Evolutionary conservation across 2,888 invertebrate species (phyloP), one percentile per base, ranked within the genome.

Genomic region (Drosophila affinis): DNA sequence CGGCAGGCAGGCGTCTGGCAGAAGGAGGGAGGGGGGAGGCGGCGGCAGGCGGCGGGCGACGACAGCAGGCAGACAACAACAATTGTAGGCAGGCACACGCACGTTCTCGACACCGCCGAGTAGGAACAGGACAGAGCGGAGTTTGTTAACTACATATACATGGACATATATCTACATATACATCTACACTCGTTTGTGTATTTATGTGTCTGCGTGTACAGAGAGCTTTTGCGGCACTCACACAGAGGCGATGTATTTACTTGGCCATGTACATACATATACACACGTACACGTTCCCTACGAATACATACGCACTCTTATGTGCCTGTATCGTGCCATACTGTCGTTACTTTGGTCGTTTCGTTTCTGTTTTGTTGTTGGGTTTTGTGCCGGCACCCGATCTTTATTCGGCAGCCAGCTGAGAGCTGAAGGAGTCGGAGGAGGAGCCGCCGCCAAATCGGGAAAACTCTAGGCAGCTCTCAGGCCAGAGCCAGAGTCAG

Each of bases 11-110:
- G 55, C 46, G 55, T 51, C 64, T 64, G 62, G 62, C 49, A 44
- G 47, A 53, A 18, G 72, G 27, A 52, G 24, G 49, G 47, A 39
- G 12, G 12, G 57, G 46, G 32, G 14, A 27, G 62, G 57, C 3
- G 9, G 9, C 9, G 29, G 29, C 27, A 45, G 39, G n/a, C n/a
- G 63, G 68, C 48, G 10, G 75, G 59, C 70, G 88, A 68, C 86
- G 82, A 81, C 79, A 79, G 75, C 58, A 81, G 69, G 77, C 88
- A 87, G 88, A 87, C 88, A 87, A 75, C 75, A 65, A 73, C 73
- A 72, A 54, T 48, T 64, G 58, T 51, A 39, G 39, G 54, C 52
- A 72, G 55, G 73, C 72, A 74, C 75, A 76, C 76, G 76, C 75
- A 76, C 74, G 69, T 84, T 76, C 80, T 39, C 39, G 14, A 14